Evolutionary conservation across 2,113 vertebrate genomes (phyloP).

Genomic region (Holacanthus passer): DNA sequence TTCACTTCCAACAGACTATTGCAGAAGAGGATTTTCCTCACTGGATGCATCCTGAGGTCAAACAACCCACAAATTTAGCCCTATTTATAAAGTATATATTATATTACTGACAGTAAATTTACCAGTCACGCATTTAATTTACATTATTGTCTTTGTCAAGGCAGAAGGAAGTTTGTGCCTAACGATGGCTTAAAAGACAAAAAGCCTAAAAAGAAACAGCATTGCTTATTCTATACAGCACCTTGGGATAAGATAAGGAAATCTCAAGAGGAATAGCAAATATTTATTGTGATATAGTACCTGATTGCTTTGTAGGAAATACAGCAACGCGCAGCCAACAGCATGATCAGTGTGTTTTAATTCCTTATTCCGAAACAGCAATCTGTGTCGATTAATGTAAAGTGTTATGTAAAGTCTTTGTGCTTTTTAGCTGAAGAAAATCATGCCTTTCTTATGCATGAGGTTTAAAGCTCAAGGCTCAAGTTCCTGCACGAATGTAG

Average conservation of each 20-base stretch:
- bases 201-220: conserved; percentile 1
- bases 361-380: not conserved
- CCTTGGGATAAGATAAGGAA: conserved; percentile 11
- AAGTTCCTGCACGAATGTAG: not conserved
- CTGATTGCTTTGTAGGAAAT: not conserved
- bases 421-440: not conserved
- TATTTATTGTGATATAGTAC: not conserved
- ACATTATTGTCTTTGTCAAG: conserved; percentile 19
- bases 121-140: not conserved
- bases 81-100: conserved; percentile 4
- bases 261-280: conserved; percentile 18
- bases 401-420: not conserved
- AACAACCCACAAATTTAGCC: not conserved
- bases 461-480: not conserved
- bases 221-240: not conserved
- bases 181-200: conserved; percentile 9
- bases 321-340: not conserved
- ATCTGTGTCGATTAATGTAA: not conserved
- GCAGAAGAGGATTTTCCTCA: not conserved
- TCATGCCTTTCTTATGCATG: not conserved
- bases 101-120: not conserved
- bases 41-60: not conserved
- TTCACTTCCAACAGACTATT: not conserved
- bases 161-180: not conserved
- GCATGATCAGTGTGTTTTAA: not conserved